phyloP scores from a whole-genome alignment of 2,888 invertebrate genomes.

The Mystacides longicornis region DNA sequence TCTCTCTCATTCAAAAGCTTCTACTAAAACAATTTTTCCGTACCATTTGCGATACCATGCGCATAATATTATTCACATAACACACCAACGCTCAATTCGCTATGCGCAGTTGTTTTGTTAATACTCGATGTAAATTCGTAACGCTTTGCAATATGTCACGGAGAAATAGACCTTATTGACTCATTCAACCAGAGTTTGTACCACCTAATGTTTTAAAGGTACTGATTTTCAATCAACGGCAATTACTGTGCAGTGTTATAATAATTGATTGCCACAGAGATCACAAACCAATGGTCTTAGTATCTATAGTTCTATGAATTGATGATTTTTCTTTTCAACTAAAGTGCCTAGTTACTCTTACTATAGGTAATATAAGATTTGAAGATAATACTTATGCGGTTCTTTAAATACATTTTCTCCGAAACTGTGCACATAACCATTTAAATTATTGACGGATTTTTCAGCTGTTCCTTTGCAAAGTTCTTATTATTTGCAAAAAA shows the following conservation, averaged over 20 bases:
- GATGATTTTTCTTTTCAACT: too few species aligned
- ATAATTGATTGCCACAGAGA: not conserved
- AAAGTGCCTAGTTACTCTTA: too few species aligned
- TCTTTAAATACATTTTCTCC: too few species aligned
- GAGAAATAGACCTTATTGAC: slow-evolving; percentile 6
- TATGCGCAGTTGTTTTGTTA: slow-evolving; percentile 22
- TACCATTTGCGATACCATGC: not conserved
- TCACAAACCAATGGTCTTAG: not conserved
- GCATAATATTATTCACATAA: not conserved
- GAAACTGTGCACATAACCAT: too few species aligned
- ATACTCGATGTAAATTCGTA: slow-evolving; percentile 8
- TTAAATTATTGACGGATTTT: too few species aligned
- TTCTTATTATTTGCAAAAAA: too few species aligned
- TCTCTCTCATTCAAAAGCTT: too few species aligned
- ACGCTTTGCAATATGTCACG: slow-evolving; percentile 6
- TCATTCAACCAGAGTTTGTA: not conserved
- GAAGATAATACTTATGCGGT: too few species aligned
- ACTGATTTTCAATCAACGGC: not conserved
- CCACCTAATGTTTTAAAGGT: not conserved
- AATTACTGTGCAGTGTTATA: not conserved
- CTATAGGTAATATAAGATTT: too few species aligned
- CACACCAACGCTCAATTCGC: slow-evolving; percentile 21
- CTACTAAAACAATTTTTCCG: not conserved
- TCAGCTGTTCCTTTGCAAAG: too few species aligned
- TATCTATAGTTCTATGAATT: not conserved